Evolutionary conservation across 2,797 vertebrate genomes (phyloP).

Genomic region (Sebastes flavidus): DNA sequence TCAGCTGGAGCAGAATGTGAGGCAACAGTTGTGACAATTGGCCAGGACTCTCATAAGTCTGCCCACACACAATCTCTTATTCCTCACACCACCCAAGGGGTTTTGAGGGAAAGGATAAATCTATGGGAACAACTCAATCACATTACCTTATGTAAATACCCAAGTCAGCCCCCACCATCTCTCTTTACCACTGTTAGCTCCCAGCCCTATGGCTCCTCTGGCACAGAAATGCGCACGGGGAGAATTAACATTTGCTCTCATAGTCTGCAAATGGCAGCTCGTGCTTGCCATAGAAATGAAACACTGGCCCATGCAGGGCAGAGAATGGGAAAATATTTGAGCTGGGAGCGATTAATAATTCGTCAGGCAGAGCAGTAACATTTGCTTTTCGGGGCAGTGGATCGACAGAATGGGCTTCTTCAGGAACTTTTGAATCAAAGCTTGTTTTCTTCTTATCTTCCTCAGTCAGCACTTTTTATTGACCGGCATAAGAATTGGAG

Average conservation of each 20-base stretch:
- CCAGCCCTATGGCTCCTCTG: slow-evolving; percentile 64
- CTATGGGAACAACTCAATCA: slow-evolving; percentile 83
- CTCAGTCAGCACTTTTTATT: slow-evolving; percentile 18
- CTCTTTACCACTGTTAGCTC: slow-evolving; percentile 68
- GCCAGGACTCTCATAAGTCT: slow-evolving; percentile 4
- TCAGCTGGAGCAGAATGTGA: slow-evolving; percentile 43
- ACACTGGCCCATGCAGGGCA: slow-evolving; percentile 53
- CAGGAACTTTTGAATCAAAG: slow-evolving; percentile 59
- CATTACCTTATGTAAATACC: slow-evolving; percentile 85
- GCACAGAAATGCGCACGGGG: slow-evolving; percentile 70
- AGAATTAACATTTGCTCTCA: slow-evolving; percentile 84
- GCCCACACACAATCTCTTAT: slow-evolving; percentile 13
- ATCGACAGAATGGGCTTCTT: slow-evolving; percentile 62
- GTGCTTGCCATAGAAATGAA: slow-evolving; percentile 82
- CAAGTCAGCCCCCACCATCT: slow-evolving; percentile 56
- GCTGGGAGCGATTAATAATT: slow-evolving; percentile 76
- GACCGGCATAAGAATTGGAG: slow-evolving; percentile 26
- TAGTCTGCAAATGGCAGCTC: slow-evolving; percentile 83
- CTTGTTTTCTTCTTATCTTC: slow-evolving; percentile 21
- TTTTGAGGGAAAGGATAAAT: slow-evolving; percentile 69
- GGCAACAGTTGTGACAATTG: slow-evolving; percentile 45
- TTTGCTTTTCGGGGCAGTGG: slow-evolving; percentile 72
- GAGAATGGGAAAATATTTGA: slow-evolving; percentile 77
- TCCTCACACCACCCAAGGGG: slow-evolving; percentile 42
- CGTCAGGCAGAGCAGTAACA: slow-evolving; percentile 73